These are phyloP conservation scores for Semicossyphus pulcher DNA, from an alignment of 2,113 vertebrate species.

Conservation along the genomic window DNA sequence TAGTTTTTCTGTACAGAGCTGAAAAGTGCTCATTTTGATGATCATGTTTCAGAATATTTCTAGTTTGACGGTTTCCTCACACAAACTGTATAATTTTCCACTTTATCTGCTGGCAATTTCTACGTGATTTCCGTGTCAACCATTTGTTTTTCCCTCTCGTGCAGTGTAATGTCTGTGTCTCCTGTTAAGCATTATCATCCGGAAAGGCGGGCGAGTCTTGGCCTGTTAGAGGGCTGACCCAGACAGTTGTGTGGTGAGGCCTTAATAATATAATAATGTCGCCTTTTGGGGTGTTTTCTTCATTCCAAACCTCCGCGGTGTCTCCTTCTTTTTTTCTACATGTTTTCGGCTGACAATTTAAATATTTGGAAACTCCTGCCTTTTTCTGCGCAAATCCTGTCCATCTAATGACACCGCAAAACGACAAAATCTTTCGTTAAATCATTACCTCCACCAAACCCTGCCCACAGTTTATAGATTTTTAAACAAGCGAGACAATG, in stretches of 20 bases:
- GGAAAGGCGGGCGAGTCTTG: constrained; percentile 37
- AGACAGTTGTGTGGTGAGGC: constrained; percentile 55
- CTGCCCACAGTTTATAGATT: constrained; percentile 27
- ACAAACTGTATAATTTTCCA: constrained; percentile 32
- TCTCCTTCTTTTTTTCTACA: constrained; percentile 25
- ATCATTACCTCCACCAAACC: constrained; percentile 33
- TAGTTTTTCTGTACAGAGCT: not conserved
- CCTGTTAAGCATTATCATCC: constrained; percentile 53
- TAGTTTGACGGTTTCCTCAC: not conserved
- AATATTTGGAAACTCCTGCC: constrained; percentile 43
- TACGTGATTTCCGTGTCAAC: constrained; percentile 24
- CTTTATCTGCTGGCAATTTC: constrained; percentile 31
- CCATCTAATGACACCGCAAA: constrained; percentile 46
- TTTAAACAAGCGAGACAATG: constrained; percentile 44
- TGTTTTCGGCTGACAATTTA: constrained; percentile 44
- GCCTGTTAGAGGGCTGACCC: constrained; percentile 53
- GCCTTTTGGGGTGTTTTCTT: constrained; percentile 34
- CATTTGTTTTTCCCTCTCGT: constrained; percentile 15
- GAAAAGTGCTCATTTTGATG: not conserved
- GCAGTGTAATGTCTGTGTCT: constrained; percentile 37
- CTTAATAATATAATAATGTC: constrained; percentile 41
- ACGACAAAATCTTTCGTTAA: constrained; percentile 43
- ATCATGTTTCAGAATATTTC: constrained; percentile 23
- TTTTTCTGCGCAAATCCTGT: constrained; percentile 16
- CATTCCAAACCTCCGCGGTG: constrained; percentile 13